Conservation (phyloP, 1,140 invertebrate species). For the Temnothorax curvispinosus region DNA sequence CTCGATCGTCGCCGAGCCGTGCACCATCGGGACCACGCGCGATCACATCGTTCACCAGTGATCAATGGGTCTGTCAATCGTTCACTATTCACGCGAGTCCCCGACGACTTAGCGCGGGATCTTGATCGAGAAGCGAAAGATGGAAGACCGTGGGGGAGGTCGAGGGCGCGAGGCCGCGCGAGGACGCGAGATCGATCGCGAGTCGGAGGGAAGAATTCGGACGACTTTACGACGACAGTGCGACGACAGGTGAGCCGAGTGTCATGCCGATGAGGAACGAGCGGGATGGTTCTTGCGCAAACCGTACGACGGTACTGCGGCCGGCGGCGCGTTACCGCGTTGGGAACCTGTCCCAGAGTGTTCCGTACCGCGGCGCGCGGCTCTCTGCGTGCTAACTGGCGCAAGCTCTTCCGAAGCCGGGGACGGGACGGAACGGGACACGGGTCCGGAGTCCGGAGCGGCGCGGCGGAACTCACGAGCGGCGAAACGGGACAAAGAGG, state of each 20-base stretch:
- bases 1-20: not conserved
- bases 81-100: not conserved
- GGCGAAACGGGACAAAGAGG: not conserved
- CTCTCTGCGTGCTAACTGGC: conserved; percentile 51
- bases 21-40: not conserved
- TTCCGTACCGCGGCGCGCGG: conserved; percentile 54
- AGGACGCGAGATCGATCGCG: not conserved
- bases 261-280: conserved; percentile 4
- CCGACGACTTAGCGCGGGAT: not conserved
- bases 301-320: conserved; percentile 49
- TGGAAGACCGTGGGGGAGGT: not conserved
- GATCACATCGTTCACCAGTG: not conserved
- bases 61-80: not conserved
- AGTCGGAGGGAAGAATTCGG: not conserved
- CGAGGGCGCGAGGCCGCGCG: too few relatives aligned
- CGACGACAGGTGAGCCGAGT: conserved; percentile 7
- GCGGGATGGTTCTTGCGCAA: conserved; percentile 38
- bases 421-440: too few relatives aligned
- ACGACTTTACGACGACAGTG: not conserved
- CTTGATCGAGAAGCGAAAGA: not conserved
- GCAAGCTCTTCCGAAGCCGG: conserved; percentile 41
- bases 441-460: not conserved
- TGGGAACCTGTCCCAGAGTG: conserved; percentile 33
- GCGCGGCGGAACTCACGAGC: not conserved
- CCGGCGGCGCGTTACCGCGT: conserved; percentile 30